Conservation (phyloP, 37 sponge, comb jelly and placozoan genomes). For the Cliona cf. orientalis region DNA sequence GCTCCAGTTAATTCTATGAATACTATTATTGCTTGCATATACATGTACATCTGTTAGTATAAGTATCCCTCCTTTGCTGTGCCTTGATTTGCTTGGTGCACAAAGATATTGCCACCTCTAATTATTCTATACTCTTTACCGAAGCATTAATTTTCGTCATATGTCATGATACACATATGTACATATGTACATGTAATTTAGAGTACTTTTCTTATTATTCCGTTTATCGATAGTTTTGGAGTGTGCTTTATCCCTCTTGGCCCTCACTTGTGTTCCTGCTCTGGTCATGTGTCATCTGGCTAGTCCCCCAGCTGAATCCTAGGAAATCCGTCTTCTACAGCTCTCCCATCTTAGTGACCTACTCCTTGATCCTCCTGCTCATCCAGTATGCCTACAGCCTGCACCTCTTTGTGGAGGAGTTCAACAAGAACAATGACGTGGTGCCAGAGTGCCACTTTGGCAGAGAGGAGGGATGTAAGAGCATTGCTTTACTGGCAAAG, state of each 20-base stretch:
- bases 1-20: too few relatives aligned
- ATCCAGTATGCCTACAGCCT: slow-evolving; percentile 63
- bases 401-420: slow-evolving; percentile 18
- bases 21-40: too few relatives aligned
- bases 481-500: slow-evolving; percentile 23
- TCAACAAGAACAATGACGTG: neutral
- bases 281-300: slow-evolving; percentile 78
- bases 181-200: neutral
- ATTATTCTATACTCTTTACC: neutral
- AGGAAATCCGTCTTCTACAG: slow-evolving; percentile 51
- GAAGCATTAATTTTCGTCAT: neutral
- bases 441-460: neutral
- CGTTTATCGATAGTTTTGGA: slow-evolving; percentile 48
- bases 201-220: neutral
- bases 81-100: too few relatives aligned
- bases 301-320: slow-evolving; percentile 53
- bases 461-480: slow-evolving; percentile 6
- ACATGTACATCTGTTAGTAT: too few relatives aligned
- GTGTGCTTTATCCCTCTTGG: slow-evolving; percentile 77
- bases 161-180: neutral
- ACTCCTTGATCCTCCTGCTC: slow-evolving; percentile 45
- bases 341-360: slow-evolving; percentile 61
- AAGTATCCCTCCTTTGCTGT: too few relatives aligned
- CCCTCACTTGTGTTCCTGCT: slow-evolving; percentile 60
- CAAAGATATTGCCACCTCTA: too few relatives aligned